Base-by-base conservation (phyloP, 2,113 vertebrate species). In the Clarias gariepinus region DNA sequence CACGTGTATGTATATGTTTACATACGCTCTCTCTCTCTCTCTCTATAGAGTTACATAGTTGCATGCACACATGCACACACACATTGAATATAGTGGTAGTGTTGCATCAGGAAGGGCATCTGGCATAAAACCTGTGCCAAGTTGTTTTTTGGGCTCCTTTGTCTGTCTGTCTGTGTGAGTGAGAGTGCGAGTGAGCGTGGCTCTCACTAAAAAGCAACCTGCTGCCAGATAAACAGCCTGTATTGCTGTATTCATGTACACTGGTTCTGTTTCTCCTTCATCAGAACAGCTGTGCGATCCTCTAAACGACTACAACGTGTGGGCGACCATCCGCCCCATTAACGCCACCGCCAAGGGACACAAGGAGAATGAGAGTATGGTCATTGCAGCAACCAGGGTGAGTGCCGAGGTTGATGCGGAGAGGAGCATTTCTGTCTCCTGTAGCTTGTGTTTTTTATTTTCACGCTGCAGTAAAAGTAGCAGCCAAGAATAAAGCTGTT, bases 251-350 rank as follows among this genome's bases (percentile, higher is more conserved):
- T 60, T 80, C 30, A 79, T 1, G 1, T 78, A 11, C 16, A 4
- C 30, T 18, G n/a, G 16, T 77, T 8, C 88, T 11, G 25, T 77
- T 23, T 82, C 53, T 47, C 3, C 21, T 30, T 55, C 30, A 13
- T 57, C 81, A 99, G 98, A 99, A 87, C 89, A 92, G 0, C 94
- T 99, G 4, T 99, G 98, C 36, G 98, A 99, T 64, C 95, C 97
- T 0, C 89, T 99, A 23, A 91, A 94, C 0, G 97, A 97, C 81
- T 95, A 80, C 73, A 99, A 99, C 0, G 93, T 98, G 0, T 99
- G 97, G 97, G 96, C 94, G 82, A 91, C 95, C 2, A 91, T 96
- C 28, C 95, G 88, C 1, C 96, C 97, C 3, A 87, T 98, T 89
- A 99, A 99, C 57, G 89, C 82, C 82, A 96, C 96, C 0, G 87